Evolutionary conservation across 2,797 vertebrate genomes (phyloP).

Genomic region (Miopithecus talapoin): DNA sequence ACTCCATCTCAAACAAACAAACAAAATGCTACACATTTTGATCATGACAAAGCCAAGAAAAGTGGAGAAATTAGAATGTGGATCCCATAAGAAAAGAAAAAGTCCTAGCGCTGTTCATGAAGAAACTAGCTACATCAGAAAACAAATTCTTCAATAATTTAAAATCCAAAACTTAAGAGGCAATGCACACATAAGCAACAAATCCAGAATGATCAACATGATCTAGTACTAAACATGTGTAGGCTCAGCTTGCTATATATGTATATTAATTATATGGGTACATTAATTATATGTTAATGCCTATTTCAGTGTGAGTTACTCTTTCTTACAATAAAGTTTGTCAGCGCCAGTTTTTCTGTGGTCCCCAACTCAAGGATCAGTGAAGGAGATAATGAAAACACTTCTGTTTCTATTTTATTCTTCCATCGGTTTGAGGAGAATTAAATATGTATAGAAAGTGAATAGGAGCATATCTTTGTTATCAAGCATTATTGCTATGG

Average conservation of each 20-base stretch:
- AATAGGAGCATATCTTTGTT: background rate
- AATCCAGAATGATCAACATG: background rate
- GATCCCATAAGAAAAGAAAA: conserved; percentile 43
- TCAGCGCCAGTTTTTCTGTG: background rate
- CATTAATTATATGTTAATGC: background rate
- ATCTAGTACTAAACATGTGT: background rate
- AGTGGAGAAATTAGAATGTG: conserved; percentile 1
- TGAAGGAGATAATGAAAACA: background rate
- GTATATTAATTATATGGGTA: background rate
- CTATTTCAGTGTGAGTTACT: background rate
- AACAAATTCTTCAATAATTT: background rate
- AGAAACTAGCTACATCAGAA: background rate
- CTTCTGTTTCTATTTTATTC: background rate
- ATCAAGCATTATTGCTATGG: background rate
- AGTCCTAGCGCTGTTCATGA: background rate
- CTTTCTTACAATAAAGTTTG: background rate
- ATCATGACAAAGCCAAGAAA: conserved; percentile 43
- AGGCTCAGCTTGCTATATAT: background rate
- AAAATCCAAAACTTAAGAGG: background rate
- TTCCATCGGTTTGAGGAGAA: background rate
- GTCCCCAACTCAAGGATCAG: background rate
- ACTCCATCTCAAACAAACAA: background rate
- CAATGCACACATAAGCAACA: background rate
- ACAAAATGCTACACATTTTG: conserved; percentile 24
- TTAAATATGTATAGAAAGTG: background rate